phyloP scores from a whole-genome alignment of 2,113 vertebrate genomes.

The Pelodiscus sinensis region DNA sequence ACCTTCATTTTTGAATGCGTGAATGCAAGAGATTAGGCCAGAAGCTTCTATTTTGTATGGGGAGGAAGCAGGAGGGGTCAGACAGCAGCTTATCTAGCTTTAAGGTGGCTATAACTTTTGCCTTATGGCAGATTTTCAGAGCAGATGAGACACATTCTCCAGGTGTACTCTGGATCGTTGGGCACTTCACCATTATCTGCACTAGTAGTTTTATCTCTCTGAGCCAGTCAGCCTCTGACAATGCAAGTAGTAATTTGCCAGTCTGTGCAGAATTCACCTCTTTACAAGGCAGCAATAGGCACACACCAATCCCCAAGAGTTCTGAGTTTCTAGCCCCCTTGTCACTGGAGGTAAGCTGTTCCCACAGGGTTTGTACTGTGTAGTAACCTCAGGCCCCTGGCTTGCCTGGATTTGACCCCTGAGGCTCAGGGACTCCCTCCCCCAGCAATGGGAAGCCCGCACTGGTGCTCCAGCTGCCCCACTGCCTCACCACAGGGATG shows the following conservation, averaged over 20 bases:
- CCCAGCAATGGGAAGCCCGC: too few species aligned
- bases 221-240: not conserved
- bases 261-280: not conserved
- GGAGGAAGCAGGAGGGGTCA: not conserved
- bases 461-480: too few species aligned
- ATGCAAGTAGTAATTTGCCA: not conserved
- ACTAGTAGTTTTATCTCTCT: not conserved
- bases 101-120: conserved; percentile 45
- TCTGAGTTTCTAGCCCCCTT: not conserved
- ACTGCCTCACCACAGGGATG: too few species aligned
- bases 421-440: too few species aligned
- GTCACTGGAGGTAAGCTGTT: not conserved
- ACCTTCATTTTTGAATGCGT: not conserved
- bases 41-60: not conserved
- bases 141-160: not conserved
- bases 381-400: too few species aligned
- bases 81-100: conserved; percentile 60
- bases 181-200: not conserved
- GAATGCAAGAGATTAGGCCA: not conserved
- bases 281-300: not conserved
- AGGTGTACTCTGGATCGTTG: not conserved
- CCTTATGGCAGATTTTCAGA: conserved; percentile 21
- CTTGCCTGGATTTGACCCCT: too few species aligned
- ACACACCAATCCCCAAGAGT: not conserved
- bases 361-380: not conserved